Evolutionary conservation across 2,888 invertebrate species (phyloP), one percentile per base, ranked within the genome.

Genomic region (Branchellion lobata): DNA sequence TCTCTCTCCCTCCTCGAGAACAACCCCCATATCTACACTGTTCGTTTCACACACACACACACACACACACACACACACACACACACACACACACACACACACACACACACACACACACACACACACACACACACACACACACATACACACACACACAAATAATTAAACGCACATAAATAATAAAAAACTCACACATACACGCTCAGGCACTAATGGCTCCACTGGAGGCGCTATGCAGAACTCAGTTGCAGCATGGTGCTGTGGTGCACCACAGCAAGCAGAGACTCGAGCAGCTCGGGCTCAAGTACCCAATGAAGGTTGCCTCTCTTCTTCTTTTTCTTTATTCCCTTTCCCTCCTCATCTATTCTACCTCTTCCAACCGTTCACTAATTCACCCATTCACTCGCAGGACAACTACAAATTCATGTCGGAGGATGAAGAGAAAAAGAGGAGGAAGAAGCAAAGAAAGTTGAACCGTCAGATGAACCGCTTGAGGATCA

Each of bases 241-340:
- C 92, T 88, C 96, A 96, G 86, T 87, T 96, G 80, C 90, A 92
- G 83, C 94, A 95, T 89, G 96, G 96, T 18, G 96, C 96, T 47
- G 94, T 95, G 0, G 92, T 93, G 61, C 96, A 96, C 88, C 93
- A 95, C 85, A 95, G 95, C 84, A 95, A 94, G 88, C 94, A 95
- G 86, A 94, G 91, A 88, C 90, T 93, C 83, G 91, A 95, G 2
- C 85, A 86, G 79, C 86, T 87, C 81, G 88, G 88, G 29, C 84
- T 87, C 33, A 57, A 77, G 27, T 77, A 77, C 11, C 87, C 86
- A 84, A 84, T 84, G 29, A 86, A 86, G 82, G 61, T 57, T 40
- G 40, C 40, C 5, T 40, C 14, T 14, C 40, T 40, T 14, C 40
- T 40, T 40, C 40, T 40, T 14, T 40, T 40, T 40, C 40, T 40